These are phyloP conservation scores for Drosophila recens DNA, from an alignment of 2,888 invertebrate species.

Conservation along the genomic window DNA sequence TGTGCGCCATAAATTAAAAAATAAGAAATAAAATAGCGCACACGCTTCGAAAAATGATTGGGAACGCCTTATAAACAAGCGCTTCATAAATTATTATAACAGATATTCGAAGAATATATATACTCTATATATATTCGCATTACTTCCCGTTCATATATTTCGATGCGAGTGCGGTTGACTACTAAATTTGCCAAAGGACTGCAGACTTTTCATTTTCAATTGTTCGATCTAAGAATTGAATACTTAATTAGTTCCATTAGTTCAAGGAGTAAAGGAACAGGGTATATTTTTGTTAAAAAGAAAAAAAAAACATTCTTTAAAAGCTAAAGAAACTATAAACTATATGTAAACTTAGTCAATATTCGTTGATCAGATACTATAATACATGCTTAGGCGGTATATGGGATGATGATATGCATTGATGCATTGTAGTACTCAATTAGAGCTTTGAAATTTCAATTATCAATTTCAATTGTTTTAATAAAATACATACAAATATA, in stretches of 20 bases:
- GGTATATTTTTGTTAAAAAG: constrained; percentile 18
- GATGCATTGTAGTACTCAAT: constrained; percentile 4
- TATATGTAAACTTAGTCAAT: constrained; percentile 30
- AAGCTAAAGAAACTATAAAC: constrained; percentile 15
- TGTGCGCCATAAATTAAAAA: constrained; percentile 53
- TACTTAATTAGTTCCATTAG: constrained; percentile 29
- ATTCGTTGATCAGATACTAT: constrained; percentile 50
- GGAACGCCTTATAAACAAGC: constrained; percentile 32
- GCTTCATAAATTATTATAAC: constrained; percentile 51
- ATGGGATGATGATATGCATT: constrained; percentile 12
- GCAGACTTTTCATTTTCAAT: constrained; percentile 60
- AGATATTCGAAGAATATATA: constrained; percentile 33
- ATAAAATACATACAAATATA: constrained; percentile 23
- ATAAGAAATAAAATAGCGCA: constrained; percentile 17
- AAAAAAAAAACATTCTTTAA: constrained; percentile 29
- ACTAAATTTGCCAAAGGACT: constrained; percentile 34
- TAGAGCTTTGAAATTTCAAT: constrained; percentile 37
- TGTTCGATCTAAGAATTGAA: constrained; percentile 45
- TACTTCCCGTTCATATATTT: constrained; percentile 11
- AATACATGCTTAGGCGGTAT: constrained; percentile 22
- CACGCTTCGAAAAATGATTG: constrained; percentile 47
- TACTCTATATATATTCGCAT: constrained; percentile 7
- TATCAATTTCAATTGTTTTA: constrained; percentile 52
- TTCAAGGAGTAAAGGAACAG: constrained; percentile 19
- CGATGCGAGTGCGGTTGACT: constrained; percentile 28